Conservation (phyloP, 2,797 vertebrate species). For the Coregonus sp. region DNA sequence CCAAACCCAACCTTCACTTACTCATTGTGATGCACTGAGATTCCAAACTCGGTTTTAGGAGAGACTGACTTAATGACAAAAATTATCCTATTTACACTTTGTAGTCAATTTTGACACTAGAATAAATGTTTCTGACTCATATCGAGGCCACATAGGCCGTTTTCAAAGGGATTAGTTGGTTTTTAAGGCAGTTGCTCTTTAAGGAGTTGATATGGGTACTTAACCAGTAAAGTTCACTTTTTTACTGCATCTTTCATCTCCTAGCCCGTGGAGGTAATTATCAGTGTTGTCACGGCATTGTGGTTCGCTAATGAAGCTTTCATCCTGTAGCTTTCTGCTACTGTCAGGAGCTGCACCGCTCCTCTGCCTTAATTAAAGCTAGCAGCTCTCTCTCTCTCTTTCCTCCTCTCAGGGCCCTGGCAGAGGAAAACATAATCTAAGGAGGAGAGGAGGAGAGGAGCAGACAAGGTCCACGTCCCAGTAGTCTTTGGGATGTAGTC, state of each 20-base stretch:
- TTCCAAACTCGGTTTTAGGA: no score
- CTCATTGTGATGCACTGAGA: no score
- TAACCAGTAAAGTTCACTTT: slow-evolving; percentile 29
- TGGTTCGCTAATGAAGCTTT: slow-evolving; percentile 65
- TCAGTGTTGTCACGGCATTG: slow-evolving; percentile 61
- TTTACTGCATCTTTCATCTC: slow-evolving; percentile 49
- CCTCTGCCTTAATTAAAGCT: slow-evolving; percentile 59
- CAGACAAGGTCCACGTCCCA: slow-evolving; percentile 41
- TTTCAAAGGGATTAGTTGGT: no score
- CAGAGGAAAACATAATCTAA: slow-evolving; percentile 46
- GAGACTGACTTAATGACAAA: no score
- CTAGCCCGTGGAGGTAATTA: slow-evolving; percentile 63
- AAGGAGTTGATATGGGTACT: neutral
- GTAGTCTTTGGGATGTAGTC: slow-evolving; percentile 43
- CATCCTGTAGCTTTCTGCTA: slow-evolving; percentile 48
- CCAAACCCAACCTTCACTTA: no score
- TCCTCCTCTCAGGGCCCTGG: slow-evolving; percentile 10
- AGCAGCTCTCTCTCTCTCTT: slow-evolving; percentile 30
- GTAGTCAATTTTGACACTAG: no score
- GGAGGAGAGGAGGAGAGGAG: slow-evolving; percentile 32
- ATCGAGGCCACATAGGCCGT: no score
- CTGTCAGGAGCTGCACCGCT: slow-evolving; percentile 38
- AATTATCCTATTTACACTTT: no score
- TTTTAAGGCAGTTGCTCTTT: neutral
- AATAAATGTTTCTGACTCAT: no score